Base-by-base conservation (phyloP, 2,888 invertebrate species). In the Sussaba pulchella region DNA sequence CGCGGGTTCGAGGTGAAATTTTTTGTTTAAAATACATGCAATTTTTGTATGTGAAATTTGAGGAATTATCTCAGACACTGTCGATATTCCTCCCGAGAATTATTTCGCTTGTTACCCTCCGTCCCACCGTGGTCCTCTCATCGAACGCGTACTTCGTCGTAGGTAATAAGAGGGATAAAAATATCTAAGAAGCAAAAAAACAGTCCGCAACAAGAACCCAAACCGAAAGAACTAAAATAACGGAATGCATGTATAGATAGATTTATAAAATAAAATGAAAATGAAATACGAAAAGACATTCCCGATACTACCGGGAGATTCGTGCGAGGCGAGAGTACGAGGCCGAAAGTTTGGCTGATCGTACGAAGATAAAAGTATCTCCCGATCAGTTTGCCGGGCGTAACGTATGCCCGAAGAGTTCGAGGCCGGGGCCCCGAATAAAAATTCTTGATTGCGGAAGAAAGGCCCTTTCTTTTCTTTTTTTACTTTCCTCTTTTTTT, bases 101-200 rank as follows among this genome's bases (percentile, higher is more conserved):
- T 87, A 86, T 86, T 86, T 83, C 83, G 85, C 85, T 85, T 86
- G 85, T 82, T 85, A n/a, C 84, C 72, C 81, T 78, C 70, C 83
- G 70, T 83, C 83, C 84, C 83, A 73, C 76, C n/a, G 50, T 57
- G 67, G 17, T n/a, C 64, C 75, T 59, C 64, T 43, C 45, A 61
- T 36, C 50, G 36, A 39, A 17, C 43, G 61, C 47, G 26, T 71
- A 24, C 31, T 12, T 19, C n/a, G 41, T n/a, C n/a, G n/a, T n/a
- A n/a, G 54, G 63, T 45, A 17, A 3, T 12, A 57, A 36, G 24
- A 19, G 24, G 36, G 9, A 63, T 14, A 0, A 36, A 47, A 71
- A 50, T 21, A 66, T 24, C 26, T 43, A 63, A 8, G 36, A 69
- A 47, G 36, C 45, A 52, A 63, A 52, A 73, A 63, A 52, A 75